phyloP scores from a whole-genome alignment of 2,797 vertebrate genomes.

The Telmatherina bonti region DNA sequence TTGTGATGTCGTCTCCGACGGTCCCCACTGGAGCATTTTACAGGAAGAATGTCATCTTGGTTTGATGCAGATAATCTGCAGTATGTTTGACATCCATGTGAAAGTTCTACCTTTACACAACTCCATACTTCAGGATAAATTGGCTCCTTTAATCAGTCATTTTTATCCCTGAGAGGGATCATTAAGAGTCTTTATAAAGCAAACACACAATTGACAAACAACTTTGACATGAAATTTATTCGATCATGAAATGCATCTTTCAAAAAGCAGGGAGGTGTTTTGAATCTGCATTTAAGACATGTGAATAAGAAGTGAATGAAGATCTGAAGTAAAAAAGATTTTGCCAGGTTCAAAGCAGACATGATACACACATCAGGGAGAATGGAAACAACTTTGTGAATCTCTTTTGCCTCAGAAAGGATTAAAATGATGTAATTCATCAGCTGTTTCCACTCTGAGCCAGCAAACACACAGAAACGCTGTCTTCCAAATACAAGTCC shows the following conservation, averaged over 20 bases:
- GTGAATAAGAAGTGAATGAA: too few relatives aligned
- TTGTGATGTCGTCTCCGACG: slow-evolving; percentile 12
- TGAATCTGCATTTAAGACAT: too few relatives aligned
- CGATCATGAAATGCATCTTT: not conserved
- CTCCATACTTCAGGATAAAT: slow-evolving; percentile 9
- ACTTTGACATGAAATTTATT: not conserved
- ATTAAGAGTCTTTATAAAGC: slow-evolving; percentile 1
- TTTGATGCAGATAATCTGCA: not conserved
- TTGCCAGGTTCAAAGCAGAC: too few relatives aligned
- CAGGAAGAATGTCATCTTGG: slow-evolving; percentile 9
- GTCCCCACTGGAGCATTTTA: slow-evolving; percentile 11
- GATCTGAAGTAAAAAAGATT: too few relatives aligned
- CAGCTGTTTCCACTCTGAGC: too few relatives aligned
- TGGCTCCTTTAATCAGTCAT: slow-evolving; percentile 12
- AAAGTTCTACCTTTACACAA: slow-evolving; percentile 11
- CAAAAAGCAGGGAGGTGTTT: too few relatives aligned
- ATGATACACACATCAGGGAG: too few relatives aligned
- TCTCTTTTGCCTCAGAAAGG: too few relatives aligned
- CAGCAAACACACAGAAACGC: too few relatives aligned
- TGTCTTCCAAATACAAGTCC: too few relatives aligned
- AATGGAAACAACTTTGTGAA: too few relatives aligned
- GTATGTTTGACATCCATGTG: slow-evolving; percentile 1
- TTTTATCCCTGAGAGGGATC: not conserved
- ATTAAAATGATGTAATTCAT: too few relatives aligned
- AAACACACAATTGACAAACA: not conserved